Evolutionary conservation across 2,113 vertebrate species (phyloP), one percentile per base, ranked within the genome.

Genomic region (Scalopus aquaticus): DNA sequence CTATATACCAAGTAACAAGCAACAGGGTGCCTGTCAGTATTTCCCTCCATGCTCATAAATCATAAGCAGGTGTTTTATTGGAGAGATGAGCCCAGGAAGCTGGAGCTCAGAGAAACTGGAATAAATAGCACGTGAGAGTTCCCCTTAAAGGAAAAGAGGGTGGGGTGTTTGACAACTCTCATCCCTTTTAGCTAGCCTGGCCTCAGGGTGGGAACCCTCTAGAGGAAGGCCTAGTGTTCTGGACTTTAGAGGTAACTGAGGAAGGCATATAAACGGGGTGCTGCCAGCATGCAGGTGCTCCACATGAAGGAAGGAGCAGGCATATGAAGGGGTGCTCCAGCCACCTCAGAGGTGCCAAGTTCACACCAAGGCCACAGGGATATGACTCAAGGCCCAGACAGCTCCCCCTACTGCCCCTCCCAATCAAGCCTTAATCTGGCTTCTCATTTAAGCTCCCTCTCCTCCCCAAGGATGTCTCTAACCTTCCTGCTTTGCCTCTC

Each of bases 71-170:
- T 54, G n/a, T 17, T 6, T 19, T 54, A 3, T 26, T 8, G 67
- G 72, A 13, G 44, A 89, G 35, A 24, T 84, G 37, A 69, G 5
- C 6, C 44, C n/a, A n/a, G 78, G 51, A 37, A 17, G 10, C 77
- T 37, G 54, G 39, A 82, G 44, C 2, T 26, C 54, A 30, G 39
- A n/a, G 26, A 35, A 67, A 44, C 54, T 73, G 5, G 5, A 8
- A 9, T 1, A 46, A 73, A 37, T 24, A 22, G 22, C 0, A 2
- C 1, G 0, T 39, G 51, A 3, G 26, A 65, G 28, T 46, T 15
- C 1, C 26, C 30, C 39, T 4, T 60, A 22, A 44, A 73, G 65
- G 35, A 69, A 82, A 60, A 12, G 16, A 64, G 12, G 42, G 13
- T 42, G n/a, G 42, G 20, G 20, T n/a, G 19, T 7, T 37, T 44